Conservation (phyloP, 2,797 vertebrate genomes). For the Trematomus bernacchii region DNA sequence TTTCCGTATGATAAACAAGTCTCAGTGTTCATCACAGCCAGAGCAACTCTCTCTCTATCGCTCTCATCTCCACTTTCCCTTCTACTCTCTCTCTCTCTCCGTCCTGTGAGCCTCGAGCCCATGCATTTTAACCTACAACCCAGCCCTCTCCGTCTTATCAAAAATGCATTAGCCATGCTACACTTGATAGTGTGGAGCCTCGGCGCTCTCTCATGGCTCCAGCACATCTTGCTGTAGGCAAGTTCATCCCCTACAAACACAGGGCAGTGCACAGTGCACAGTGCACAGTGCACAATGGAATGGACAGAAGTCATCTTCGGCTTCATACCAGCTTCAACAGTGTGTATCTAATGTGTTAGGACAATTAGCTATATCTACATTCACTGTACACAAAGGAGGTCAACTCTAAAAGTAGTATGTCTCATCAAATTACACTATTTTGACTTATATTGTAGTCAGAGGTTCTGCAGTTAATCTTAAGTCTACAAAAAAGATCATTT, state of each 20-base stretch:
- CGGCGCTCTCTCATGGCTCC: conserved; percentile 52
- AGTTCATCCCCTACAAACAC: conserved; percentile 67
- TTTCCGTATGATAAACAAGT: background rate
- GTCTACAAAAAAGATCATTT: conserved; percentile 14
- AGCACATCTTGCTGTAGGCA: conserved; percentile 64
- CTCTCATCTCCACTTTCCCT: conserved; percentile 6
- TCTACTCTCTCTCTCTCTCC: background rate
- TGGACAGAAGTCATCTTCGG: conserved; percentile 45
- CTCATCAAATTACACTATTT: background rate
- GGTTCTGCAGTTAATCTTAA: background rate
- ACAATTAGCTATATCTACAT: conserved; percentile 7
- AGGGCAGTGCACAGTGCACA: conserved; percentile 6
- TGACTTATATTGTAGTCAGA: background rate
- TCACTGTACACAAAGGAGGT: conserved; percentile 11
- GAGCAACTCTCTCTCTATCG: conserved; percentile 11
- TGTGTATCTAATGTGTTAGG: conserved; percentile 11
- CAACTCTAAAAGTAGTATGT: conserved; percentile 5
- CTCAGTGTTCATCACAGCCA: conserved; percentile 38
- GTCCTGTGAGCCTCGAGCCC: conserved; percentile 53
- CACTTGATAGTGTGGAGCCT: conserved; percentile 67
- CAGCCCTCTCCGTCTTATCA: conserved; percentile 69
- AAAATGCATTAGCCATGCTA: conserved; percentile 78
- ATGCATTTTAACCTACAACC: conserved; percentile 67
- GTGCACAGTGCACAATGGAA: conserved; percentile 39
- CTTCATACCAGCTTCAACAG: conserved; percentile 14